phyloP scores from a whole-genome alignment of 2,888 invertebrate genomes.

The Coelinius sp. region DNA sequence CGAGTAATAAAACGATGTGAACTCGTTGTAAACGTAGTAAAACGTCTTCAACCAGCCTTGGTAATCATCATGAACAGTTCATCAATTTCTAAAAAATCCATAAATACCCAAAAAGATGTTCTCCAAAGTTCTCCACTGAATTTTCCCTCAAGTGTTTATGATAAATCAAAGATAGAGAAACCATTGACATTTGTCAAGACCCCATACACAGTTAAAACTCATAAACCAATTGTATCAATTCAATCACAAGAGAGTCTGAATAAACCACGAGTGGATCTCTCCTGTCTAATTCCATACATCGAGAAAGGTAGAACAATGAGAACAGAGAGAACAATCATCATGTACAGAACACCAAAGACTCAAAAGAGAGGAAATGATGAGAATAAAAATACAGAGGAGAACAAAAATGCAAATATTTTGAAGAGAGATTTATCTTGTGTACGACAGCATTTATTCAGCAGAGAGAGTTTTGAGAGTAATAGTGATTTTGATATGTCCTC shows the following conservation, averaged over 20 bases:
- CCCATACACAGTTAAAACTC: slow-evolving; percentile 67
- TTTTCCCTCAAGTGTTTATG: slow-evolving; percentile 53
- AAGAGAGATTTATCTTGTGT: slow-evolving; percentile 57
- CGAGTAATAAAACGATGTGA: slow-evolving; percentile 68
- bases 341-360: slow-evolving; percentile 64
- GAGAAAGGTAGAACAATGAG: slow-evolving; percentile 63
- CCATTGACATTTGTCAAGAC: slow-evolving; percentile 61
- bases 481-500: slow-evolving; percentile 55
- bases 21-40: slow-evolving; percentile 63
- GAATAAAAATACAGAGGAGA: slow-evolving; percentile 3
- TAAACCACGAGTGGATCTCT: slow-evolving; percentile 58
- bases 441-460: slow-evolving; percentile 67
- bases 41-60: slow-evolving; percentile 62
- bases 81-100: not conserved
- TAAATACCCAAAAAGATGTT: slow-evolving; percentile 52
- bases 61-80: slow-evolving; percentile 61
- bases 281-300: slow-evolving; percentile 66
- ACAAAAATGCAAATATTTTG: slow-evolving; percentile 42
- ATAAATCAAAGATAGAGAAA: slow-evolving; percentile 53
- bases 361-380: slow-evolving; percentile 34
- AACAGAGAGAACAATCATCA: slow-evolving; percentile 64
- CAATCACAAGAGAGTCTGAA: slow-evolving; percentile 59
- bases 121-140: no score
- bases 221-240: slow-evolving; percentile 63
- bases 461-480: slow-evolving; percentile 59